Percentiles rank a stretch among this genome's conserved stretches.
phyloP scores from a whole-genome alignment of 2,888 invertebrate species.

The Anodontia alba region DNA sequence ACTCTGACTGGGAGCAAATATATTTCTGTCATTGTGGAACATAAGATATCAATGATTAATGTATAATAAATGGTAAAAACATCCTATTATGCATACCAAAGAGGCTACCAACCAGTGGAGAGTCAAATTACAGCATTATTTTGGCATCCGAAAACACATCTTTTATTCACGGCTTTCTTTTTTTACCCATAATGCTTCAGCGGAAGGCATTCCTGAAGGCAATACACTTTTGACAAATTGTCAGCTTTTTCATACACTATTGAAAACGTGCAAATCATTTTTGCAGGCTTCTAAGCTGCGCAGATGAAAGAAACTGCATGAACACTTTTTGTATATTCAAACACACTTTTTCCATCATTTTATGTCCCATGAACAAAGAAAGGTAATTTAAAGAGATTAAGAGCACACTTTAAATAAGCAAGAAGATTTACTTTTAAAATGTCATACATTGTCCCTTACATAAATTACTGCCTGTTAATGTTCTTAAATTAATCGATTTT shows the following conservation, averaged over 20 bases:
- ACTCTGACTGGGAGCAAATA: conserved; percentile 39
- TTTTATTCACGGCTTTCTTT: conserved; percentile 9
- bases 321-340: background rate
- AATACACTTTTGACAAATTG: conserved; percentile 11
- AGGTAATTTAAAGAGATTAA: background rate
- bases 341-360: background rate
- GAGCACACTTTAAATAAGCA: too few relatives aligned
- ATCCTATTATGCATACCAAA: conserved; percentile 27
- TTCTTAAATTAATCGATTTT: too few relatives aligned
- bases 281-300: background rate
- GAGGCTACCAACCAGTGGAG: conserved; percentile 11
- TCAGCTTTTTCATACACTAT: background rate
- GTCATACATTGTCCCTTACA: too few relatives aligned
- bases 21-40: conserved; percentile 54
- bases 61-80: conserved; percentile 30
- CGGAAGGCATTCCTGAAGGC: conserved; percentile 12
- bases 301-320: background rate
- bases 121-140: conserved; percentile 37
- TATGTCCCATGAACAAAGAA: background rate
- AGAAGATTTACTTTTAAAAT: too few relatives aligned
- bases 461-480: too few relatives aligned
- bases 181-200: conserved; percentile 15
- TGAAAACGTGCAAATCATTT: conserved; percentile 6
- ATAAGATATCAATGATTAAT: conserved; percentile 57
- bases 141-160: conserved; percentile 47